These are phyloP conservation scores for Corythoichthys intestinalis DNA, from an alignment of 2,113 vertebrate genomes.

Conservation along the genomic window DNA sequence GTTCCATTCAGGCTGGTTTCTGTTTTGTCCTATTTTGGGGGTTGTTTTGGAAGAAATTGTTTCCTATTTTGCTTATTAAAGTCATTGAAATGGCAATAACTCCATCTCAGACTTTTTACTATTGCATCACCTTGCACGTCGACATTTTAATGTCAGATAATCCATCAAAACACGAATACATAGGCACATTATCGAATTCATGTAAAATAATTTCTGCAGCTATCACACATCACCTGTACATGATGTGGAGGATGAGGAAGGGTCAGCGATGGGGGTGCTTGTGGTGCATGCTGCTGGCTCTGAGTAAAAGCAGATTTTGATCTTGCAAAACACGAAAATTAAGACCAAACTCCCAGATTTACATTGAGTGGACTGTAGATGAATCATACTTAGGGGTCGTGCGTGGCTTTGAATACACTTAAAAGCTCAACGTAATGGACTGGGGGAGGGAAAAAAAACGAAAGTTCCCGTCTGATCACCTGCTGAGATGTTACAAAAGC, in stretches of 20 bases:
- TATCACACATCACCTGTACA: not conserved
- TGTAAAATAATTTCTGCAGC: not conserved
- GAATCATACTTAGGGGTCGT: conserved; percentile 16
- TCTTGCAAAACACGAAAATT: conserved; percentile 64
- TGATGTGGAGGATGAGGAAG: not conserved
- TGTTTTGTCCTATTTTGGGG: conserved; percentile 92
- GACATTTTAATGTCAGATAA: not conserved
- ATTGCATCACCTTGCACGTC: not conserved
- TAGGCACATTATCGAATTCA: too few species aligned
- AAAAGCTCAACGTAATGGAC: conserved; percentile 9
- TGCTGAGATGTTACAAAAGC: conserved; percentile 22
- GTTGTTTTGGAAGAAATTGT: conserved; percentile 88
- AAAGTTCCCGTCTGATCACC: conserved; percentile 4
- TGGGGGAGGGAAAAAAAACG: conserved; percentile 3
- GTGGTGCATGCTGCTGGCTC: conserved; percentile 29
- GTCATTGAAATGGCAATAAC: conserved; percentile 93
- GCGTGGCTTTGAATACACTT: conserved; percentile 31
- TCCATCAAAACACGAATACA: too few species aligned
- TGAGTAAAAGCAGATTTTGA: conserved; percentile 74
- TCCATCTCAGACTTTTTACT: conserved; percentile 73
- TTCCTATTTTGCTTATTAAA: conserved; percentile 99
- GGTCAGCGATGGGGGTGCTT: not conserved
- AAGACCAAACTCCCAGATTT: conserved; percentile 56
- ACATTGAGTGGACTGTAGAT: conserved; percentile 18
- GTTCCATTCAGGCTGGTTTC: conserved; percentile 99